Base-by-base conservation (phyloP, 2,797 vertebrate species). In the Tauraco hartlaubi region DNA sequence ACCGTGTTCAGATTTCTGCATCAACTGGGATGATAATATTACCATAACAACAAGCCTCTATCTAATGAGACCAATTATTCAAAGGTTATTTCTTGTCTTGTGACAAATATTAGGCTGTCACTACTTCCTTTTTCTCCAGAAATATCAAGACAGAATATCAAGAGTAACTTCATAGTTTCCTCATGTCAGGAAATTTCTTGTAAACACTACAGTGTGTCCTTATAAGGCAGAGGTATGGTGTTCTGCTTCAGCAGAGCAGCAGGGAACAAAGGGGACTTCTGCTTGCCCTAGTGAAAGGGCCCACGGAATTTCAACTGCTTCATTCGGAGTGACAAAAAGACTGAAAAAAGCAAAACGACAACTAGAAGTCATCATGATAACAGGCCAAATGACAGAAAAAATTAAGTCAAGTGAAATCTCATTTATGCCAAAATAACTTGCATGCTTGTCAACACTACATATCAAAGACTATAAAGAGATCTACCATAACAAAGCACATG, bases 21-120 rank as follows among this genome's bases (percentile, higher is more conserved):
- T 48, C 69, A 80, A 7, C 37, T 59, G 39, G 51, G 21, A 92
- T 54, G 46, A 55, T 76, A 77, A 51, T 25, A 82, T 79, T 79
- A 59, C 67, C 81, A 61, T 87, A 82, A 97, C 76, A 59, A 90
- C 59, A 63, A 77, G 19, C 3, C 25, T 76, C 51, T 67, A 7
- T 58, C 48, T 82, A 94, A 85, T n/a, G 33, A 80, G 63, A 79
- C 49, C 91, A 80, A 83, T 63, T 77, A 89, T 77, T 88, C 71
- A 92, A 85, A 91, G 63, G 64, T 86, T 64, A 63, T 73, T 87
- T 85, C 89, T 73, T 62, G 51, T 76, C 78, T 59, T 71, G 28
- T 67, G 85, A 80, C 61, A 88, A 83, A 83, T n/a, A 67, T 80
- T 10, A 66, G 75, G 33, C 35, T 77, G 9, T 33, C 69, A 33